Evolutionary conservation across 1,140 invertebrate species (phyloP).

Genomic region (Zaprionus africanus): DNA sequence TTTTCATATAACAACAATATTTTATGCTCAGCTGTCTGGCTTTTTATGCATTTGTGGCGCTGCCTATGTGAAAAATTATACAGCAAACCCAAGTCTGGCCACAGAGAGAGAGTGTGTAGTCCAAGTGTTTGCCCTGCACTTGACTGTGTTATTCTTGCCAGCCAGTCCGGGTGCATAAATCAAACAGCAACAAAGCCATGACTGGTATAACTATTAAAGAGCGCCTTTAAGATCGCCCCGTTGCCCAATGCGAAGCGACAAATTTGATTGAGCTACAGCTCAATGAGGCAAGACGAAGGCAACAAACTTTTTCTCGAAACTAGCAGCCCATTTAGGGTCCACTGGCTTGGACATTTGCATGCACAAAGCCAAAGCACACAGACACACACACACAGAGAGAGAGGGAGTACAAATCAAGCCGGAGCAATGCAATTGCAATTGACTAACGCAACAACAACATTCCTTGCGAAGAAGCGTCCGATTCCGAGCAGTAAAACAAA

Average conservation of each 20-base stretch:
- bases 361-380: conserved; percentile 21
- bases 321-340: conserved; percentile 20
- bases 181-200: conserved; percentile 39
- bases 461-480: conserved; percentile 19
- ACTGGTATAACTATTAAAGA: conserved; percentile 40
- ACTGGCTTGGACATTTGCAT: conserved; percentile 49
- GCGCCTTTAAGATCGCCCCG: conserved; percentile 25
- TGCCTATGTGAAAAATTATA: conserved; percentile 80
- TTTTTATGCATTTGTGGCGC: conserved; percentile 73
- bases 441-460: conserved; percentile 24
- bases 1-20: conserved; percentile 83
- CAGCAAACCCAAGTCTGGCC: conserved; percentile 59
- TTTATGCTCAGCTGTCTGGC: conserved; percentile 81
- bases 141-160: conserved; percentile 77
- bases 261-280: conserved; percentile 45
- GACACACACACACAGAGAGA: too few relatives aligned
- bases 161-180: conserved; percentile 70
- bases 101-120: conserved; percentile 31
- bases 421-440: conserved; percentile 40
- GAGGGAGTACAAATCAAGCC: conserved; percentile 41
- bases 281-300: conserved; percentile 7
- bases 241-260: conserved; percentile 11
- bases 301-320: conserved; percentile 8
- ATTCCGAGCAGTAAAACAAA: conserved; percentile 50
- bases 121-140: conserved; percentile 80